Percentiles rank a stretch among this genome's conserved stretches.
Evolutionary conservation across 1,140 invertebrate genomes (phyloP).

Genomic region (Dendroctonus valens): DNA sequence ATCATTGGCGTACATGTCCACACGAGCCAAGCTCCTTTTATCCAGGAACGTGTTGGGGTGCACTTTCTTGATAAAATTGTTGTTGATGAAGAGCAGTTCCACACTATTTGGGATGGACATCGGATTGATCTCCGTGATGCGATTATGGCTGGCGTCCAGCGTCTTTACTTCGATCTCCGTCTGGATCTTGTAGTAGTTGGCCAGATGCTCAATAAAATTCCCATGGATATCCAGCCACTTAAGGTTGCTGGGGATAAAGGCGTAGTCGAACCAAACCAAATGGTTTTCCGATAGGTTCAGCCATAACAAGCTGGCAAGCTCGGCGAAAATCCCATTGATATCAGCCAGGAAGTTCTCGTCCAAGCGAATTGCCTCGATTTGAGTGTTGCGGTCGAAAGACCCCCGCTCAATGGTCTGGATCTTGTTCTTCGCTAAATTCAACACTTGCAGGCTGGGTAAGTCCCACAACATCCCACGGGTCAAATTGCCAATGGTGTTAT

Average conservation of each 20-base stretch:
- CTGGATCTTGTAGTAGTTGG: conserved; percentile 82
- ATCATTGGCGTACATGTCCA: conserved; percentile 87
- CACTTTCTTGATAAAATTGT: conserved; percentile 79
- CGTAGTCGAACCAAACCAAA: conserved; percentile 88
- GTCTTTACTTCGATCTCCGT: conserved; percentile 77
- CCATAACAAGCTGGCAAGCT: conserved; percentile 76
- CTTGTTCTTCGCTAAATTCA: conserved; percentile 86
- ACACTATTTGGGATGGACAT: conserved; percentile 86
- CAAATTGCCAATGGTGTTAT: conserved; percentile 84
- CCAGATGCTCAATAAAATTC: conserved; percentile 81
- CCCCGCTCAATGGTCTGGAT: conserved; percentile 78
- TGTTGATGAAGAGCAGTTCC: conserved; percentile 84
- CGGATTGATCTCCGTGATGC: conserved; percentile 74
- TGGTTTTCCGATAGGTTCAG: conserved; percentile 90
- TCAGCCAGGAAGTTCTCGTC: conserved; percentile 85
- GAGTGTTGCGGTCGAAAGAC: conserved; percentile 75
- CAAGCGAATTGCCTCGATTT: conserved; percentile 78
- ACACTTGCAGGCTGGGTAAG: conserved; percentile 74
- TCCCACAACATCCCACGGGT: conserved; percentile 83
- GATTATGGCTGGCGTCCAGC: conserved; percentile 83
- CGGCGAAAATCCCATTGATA: conserved; percentile 82
- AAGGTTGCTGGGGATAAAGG: conserved; percentile 80
- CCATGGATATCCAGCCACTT: conserved; percentile 89
- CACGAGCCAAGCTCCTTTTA: conserved; percentile 78
- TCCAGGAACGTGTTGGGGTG: conserved; percentile 81